Conservation (phyloP, 2,113 vertebrate genomes). For the Chiloscyllium plagiosum region DNA sequence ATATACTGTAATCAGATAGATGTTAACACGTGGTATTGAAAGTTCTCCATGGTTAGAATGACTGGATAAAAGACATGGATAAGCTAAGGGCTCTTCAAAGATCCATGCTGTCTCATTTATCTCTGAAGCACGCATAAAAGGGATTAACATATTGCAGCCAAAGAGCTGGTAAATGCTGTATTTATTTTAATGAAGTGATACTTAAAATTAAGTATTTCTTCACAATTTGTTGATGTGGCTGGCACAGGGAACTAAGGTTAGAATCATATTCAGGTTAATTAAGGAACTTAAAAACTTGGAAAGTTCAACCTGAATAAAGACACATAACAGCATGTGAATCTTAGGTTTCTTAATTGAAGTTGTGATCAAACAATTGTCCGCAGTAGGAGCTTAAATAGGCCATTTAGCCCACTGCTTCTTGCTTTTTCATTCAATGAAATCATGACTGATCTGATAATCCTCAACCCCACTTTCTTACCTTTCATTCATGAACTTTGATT, state of each 20-base stretch:
- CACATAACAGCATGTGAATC: not conserved
- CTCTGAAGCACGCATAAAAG: not conserved
- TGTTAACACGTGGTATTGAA: not conserved
- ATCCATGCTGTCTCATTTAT: not conserved
- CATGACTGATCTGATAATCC: too few species aligned
- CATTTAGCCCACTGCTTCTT: too few species aligned
- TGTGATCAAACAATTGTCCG: too few species aligned
- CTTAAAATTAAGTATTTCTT: not conserved
- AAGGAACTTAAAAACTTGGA: not conserved
- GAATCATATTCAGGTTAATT: not conserved
- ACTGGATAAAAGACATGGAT: not conserved
- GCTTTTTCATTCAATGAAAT: too few species aligned
- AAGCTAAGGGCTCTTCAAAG: not conserved
- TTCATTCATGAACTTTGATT: too few species aligned
- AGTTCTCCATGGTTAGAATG: not conserved
- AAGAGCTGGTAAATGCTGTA: not conserved
- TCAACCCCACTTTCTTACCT: too few species aligned
- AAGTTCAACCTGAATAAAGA: not conserved
- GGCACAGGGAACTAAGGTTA: not conserved
- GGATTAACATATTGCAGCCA: not conserved
- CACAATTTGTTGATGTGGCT: not conserved
- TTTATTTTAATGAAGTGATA: conserved; percentile 7
- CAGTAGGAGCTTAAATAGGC: too few species aligned
- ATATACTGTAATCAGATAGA: not conserved
- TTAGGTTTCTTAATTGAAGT: not conserved